phyloP scores from a whole-genome alignment of 2,888 invertebrate genomes.

The Cantharis rustica region DNA sequence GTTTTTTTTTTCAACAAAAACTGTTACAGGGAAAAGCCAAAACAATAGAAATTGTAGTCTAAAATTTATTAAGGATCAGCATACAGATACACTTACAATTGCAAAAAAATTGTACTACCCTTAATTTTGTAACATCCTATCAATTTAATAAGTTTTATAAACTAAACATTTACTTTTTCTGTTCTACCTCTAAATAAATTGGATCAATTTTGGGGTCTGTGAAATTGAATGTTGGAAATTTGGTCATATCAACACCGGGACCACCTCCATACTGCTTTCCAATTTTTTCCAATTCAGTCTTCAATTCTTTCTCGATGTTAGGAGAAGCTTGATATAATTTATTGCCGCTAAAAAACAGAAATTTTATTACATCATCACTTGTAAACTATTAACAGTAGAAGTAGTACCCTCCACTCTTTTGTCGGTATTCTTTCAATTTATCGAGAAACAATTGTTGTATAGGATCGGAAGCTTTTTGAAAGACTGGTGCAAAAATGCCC shows the following conservation, averaged over 20 bases:
- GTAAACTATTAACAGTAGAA: background rate
- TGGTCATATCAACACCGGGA: conserved; percentile 80
- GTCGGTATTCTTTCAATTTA: conserved; percentile 87
- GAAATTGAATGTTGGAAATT: conserved; percentile 88
- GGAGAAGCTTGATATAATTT: conserved; percentile 84
- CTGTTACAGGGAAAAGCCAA: background rate
- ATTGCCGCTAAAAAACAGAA: conserved; percentile 65
- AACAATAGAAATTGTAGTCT: background rate
- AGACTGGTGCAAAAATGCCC: conserved; percentile 70
- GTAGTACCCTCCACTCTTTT: conserved; percentile 79
- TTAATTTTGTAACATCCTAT: background rate
- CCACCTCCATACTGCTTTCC: conserved; percentile 78
- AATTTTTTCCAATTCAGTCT: conserved; percentile 80
- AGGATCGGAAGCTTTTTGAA: conserved; percentile 80
- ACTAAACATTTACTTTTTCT: conserved; percentile 17
- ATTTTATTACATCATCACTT: background rate
- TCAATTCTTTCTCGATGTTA: conserved; percentile 73
- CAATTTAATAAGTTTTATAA: background rate
- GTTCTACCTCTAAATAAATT: conserved; percentile 58
- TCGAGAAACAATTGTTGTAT: conserved; percentile 93
- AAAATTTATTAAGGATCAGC: background rate
- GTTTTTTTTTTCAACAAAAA: too few relatives aligned
- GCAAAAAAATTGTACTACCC: background rate
- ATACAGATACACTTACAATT: background rate
- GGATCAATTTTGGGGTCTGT: conserved; percentile 73